Percentiles rank a stretch among this genome's conserved stretches.
phyloP scores from a whole-genome alignment of 2,113 vertebrate genomes.

The Corythoichthys intestinalis region DNA sequence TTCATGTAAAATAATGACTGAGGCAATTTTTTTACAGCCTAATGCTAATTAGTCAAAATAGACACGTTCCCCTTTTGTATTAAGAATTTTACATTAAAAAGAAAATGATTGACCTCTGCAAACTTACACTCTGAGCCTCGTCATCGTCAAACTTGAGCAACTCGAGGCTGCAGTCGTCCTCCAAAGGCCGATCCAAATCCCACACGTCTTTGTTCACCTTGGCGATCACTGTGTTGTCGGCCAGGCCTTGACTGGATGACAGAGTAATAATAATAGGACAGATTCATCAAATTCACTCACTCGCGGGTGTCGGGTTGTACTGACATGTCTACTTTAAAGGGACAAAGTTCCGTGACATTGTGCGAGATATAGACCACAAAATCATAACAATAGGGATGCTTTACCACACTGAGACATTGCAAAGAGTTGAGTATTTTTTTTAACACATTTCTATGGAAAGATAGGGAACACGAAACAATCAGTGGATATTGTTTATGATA shows the following conservation, averaged over 20 bases:
- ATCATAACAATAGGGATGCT: not conserved
- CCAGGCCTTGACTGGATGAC: slow-evolving; percentile 84
- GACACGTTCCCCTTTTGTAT: not conserved
- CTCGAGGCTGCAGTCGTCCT: slow-evolving; percentile 85
- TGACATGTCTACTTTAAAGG: not conserved
- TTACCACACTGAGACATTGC: not conserved
- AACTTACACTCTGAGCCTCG: slow-evolving; percentile 92
- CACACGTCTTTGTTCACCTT: slow-evolving; percentile 89
- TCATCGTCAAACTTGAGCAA: slow-evolving; percentile 97
- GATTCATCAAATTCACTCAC: not conserved
- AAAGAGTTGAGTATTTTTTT: not conserved
- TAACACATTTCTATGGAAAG: no score
- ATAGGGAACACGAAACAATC: no score
- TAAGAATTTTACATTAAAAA: not conserved
- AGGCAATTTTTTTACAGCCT: no score
- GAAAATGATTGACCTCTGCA: not conserved
- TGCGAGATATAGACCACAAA: not conserved
- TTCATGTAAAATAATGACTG: no score
- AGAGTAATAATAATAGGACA: not conserved
- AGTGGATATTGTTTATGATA: no score
- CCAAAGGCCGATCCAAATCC: slow-evolving; percentile 93
- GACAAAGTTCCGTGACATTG: slow-evolving; percentile 2
- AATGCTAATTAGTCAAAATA: not conserved
- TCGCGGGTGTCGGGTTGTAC: not conserved
- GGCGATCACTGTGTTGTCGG: slow-evolving; percentile 89